Conservation (phyloP, 2,888 invertebrate genomes). For the Monopis laevigella region DNA sequence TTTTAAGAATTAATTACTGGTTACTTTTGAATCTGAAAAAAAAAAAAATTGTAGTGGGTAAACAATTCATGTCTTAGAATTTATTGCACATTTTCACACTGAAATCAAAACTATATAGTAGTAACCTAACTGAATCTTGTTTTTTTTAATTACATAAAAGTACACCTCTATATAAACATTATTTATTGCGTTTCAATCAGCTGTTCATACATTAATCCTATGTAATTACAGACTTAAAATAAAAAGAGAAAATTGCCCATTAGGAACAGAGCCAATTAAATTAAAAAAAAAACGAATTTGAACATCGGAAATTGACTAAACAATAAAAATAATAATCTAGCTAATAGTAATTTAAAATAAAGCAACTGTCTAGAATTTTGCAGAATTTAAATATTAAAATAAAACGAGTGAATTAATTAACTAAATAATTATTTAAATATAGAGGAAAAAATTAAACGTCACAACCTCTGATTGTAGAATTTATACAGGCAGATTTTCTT, state of each 20-base stretch:
- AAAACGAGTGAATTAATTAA: constrained; percentile 1
- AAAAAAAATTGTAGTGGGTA: too few species aligned
- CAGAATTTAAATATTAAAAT: not conserved
- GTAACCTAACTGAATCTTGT: too few species aligned
- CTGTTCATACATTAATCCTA: constrained; percentile 40
- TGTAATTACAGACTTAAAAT: constrained; percentile 50
- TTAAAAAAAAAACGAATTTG: constrained; percentile 1
- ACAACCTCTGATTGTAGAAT: too few species aligned
- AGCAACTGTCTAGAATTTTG: constrained; percentile 3
- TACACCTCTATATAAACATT: too few species aligned
- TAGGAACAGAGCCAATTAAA: constrained; percentile 58
- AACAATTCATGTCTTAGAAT: too few species aligned
- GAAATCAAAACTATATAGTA: too few species aligned
- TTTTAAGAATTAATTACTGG: too few species aligned
- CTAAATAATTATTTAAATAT: not conserved
- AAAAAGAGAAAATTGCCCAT: constrained; percentile 51
- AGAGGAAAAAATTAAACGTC: not conserved
- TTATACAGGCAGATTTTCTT: too few species aligned
- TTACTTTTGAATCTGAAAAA: too few species aligned
- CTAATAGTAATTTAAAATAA: not conserved
- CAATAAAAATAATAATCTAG: constrained; percentile 1
- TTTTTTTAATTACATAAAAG: too few species aligned
- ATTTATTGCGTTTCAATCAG: too few species aligned
- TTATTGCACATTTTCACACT: too few species aligned
- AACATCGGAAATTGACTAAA: constrained; percentile 1